A percentile compares a stretch with the other conserved stretches of the same genome.
Conservation (phyloP, 2,797 vertebrate species). For the Manis crassicaudata region DNA sequence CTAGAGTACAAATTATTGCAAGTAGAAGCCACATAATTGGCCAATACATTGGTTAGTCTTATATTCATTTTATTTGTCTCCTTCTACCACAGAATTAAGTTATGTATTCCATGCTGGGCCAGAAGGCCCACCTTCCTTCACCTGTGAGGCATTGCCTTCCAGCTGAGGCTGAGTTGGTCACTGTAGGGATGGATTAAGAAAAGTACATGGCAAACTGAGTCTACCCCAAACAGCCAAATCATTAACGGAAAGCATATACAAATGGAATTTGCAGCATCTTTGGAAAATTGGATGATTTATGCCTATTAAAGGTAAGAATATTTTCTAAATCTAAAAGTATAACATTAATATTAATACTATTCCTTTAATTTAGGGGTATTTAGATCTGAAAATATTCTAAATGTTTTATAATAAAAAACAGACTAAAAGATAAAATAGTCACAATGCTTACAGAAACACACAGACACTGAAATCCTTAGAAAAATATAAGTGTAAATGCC, state of each 20-base stretch:
- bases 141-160: not conserved
- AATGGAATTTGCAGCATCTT: not conserved
- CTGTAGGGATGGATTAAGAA: not conserved
- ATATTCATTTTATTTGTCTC: not conserved
- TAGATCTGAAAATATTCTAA: constrained; percentile 67
- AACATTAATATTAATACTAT: constrained; percentile 64
- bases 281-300: constrained; percentile 5
- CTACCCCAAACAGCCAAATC: not conserved
- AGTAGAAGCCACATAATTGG: not conserved
- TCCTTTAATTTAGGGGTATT: constrained; percentile 65
- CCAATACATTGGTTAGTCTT: not conserved
- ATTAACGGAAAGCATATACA: not conserved
- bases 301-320: constrained; percentile 15
- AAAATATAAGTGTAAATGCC: constrained; percentile 64
- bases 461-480: constrained; percentile 33
- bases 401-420: constrained; percentile 74
- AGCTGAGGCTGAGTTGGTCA: not conserved
- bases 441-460: constrained; percentile 65
- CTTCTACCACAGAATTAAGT: not conserved
- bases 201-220: not conserved
- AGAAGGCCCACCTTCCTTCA: not conserved
- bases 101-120: not conserved
- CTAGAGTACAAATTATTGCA: accelerated
- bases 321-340: constrained; percentile 43
- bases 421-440: constrained; percentile 72